A percentile compares a stretch with the other conserved stretches of the same genome.
phyloP scores from a whole-genome alignment of 2,797 vertebrate genomes.

The Poeciliopsis infans region DNA sequence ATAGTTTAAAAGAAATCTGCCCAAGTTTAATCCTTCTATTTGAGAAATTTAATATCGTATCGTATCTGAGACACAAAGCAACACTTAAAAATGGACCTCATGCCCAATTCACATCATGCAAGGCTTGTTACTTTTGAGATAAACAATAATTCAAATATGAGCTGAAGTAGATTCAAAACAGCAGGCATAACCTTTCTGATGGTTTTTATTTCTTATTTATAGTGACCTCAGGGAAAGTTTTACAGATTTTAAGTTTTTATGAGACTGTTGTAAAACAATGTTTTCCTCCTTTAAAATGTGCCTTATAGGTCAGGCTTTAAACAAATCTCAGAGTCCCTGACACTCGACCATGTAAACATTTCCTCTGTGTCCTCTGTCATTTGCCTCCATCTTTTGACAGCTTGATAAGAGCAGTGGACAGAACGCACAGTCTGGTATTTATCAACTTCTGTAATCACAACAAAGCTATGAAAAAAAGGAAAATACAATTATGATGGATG shows the following conservation, averaged over 20 bases:
- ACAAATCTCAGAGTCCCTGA: conserved; percentile 1
- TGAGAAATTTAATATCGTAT: not conserved
- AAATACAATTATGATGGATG: not conserved
- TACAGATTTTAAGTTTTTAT: conserved; percentile 4
- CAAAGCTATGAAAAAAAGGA: not conserved
- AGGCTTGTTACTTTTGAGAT: not conserved
- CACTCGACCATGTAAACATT: not conserved
- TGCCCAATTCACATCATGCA: not conserved
- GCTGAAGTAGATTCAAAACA: not conserved
- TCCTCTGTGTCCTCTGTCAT: not conserved
- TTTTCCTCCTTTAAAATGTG: conserved; percentile 1
- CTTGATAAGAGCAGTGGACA: not conserved
- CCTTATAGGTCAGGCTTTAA: not conserved
- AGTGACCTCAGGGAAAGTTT: not conserved
- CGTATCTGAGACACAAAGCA: not conserved
- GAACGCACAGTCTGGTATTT: not conserved
- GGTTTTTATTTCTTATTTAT: not conserved
- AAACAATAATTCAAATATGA: not conserved
- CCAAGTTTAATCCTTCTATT: not conserved
- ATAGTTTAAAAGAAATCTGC: not conserved
- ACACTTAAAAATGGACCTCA: not conserved
- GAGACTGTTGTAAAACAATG: not conserved
- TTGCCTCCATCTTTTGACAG: not conserved
- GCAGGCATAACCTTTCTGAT: not conserved
- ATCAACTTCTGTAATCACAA: not conserved